Evolutionary conservation across 30 jellyfish, hydroid and myxozoan species (phyloP), one percentile per base, ranked within the genome.

Genomic region (Cassiopea andromeda): DNA sequence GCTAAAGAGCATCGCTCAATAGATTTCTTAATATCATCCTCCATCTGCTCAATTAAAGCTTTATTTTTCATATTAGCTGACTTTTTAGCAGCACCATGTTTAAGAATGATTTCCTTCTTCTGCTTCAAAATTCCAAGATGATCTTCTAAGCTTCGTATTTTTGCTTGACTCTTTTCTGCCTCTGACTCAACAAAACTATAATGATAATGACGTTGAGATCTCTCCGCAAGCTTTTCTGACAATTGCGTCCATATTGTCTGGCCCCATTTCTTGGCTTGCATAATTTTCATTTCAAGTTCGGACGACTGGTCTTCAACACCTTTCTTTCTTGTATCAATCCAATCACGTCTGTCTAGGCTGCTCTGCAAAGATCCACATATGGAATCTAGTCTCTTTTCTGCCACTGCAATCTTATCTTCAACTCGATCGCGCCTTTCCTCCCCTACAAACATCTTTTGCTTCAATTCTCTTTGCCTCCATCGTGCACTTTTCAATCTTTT

Each of bases 31-130:
- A 87, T 88, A 49, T 75, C 91, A 49, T 77, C 90, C 44, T 81
- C 94, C 73, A 77, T 46, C 80, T 92, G 96, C 57, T 92, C 92
- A 7, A 85, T 58, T 74, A 85, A 15, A 1, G 97, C 94, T 54
- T 47, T 48, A 69, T 68, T 67, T 17, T 58, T 71, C n/a, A 61
- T 88, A 17, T 7, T 19, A 10, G 87, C 48, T 49, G 82, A 38
- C 18, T 64, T 83, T 7, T 74, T 75, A 17, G 77, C 69, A 10
- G 75, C 81, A 60, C 76, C 81, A 60, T 77, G 82, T 27, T 43
- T 69, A 3, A 54, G 60, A 43, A 81, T 48, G 15, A 78, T 86
- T 17, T 54, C 89, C 15, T 18, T 49, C 90, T 78, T 92, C 78
- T 85, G 82, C 16, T 61, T 45, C 80, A 92, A 78, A 27, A 78